These are phyloP conservation scores for Amazona finschi DNA, from an alignment of 2,797 vertebrate genomes.

Conservation along the genomic window DNA sequence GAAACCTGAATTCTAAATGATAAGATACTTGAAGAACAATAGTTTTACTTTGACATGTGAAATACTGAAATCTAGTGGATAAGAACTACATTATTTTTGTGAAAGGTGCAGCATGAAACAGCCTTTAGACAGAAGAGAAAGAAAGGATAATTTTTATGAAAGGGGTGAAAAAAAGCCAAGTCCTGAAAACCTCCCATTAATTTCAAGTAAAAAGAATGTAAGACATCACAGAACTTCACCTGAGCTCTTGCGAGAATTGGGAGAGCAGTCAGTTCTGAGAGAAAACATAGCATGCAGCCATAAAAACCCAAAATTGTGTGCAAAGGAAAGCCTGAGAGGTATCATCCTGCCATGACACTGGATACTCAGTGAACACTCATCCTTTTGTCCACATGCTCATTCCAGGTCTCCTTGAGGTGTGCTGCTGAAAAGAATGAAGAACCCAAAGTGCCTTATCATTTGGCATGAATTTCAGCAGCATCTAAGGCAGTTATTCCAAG, in stretches of 20 bases:
- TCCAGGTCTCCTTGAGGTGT: not conserved
- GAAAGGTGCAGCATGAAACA: not conserved
- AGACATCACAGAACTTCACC: not conserved
- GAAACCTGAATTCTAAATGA: not conserved
- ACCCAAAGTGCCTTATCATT: not conserved
- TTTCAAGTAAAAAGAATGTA: not conserved
- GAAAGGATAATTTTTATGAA: not conserved
- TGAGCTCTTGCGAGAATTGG: rapidly evolving
- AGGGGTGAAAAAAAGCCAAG: not conserved
- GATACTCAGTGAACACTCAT: not conserved
- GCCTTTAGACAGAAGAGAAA: not conserved
- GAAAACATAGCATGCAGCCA: not conserved
- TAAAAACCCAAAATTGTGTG: not conserved
- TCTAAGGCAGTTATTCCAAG: not conserved
- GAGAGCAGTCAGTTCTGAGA: not conserved
- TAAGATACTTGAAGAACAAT: not conserved
- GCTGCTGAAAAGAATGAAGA: not conserved
- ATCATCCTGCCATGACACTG: not conserved
- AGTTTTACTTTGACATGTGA: not conserved
- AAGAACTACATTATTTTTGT: not conserved
- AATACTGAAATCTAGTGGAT: not conserved
- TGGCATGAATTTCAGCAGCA: not conserved
- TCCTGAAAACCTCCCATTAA: not conserved
- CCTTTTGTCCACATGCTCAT: not conserved
- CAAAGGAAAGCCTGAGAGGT: not conserved